Conservation (phyloP, 2,797 vertebrate species). For the Tapirus indicus region DNA sequence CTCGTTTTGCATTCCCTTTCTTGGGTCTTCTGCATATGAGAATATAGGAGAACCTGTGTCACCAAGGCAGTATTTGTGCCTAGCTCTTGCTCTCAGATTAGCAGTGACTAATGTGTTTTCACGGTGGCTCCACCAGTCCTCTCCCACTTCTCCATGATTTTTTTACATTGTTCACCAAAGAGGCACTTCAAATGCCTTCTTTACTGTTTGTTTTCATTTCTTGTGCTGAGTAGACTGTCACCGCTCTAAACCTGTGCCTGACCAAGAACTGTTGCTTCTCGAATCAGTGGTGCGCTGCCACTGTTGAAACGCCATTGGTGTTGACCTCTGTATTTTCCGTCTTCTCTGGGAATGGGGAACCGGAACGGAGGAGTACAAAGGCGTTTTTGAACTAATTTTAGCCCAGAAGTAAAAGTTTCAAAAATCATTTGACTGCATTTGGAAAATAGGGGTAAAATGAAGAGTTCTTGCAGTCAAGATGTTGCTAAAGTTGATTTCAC, state of each 20-base stretch:
- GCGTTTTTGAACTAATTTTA: slow-evolving; percentile 54
- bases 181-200: not conserved
- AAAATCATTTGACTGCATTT: not conserved
- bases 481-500: not conserved
- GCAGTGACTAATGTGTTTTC: slow-evolving; percentile 58
- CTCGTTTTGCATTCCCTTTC: not conserved
- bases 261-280: not conserved
- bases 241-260: not conserved
- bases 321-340: slow-evolving; percentile 39
- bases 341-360: slow-evolving; percentile 30
- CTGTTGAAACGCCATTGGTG: slow-evolving; percentile 48
- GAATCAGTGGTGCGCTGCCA: not conserved
- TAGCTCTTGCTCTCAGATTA: slow-evolving; percentile 47
- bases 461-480: not conserved
- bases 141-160: not conserved
- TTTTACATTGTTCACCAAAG: slow-evolving; percentile 68
- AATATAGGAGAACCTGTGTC: not conserved
- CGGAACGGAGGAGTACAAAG: not conserved
- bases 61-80: slow-evolving; percentile 51
- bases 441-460: not conserved
- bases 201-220: slow-evolving; percentile 57
- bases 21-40: not conserved
- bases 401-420: not conserved
- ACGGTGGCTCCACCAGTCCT: not conserved
- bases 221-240: slow-evolving; percentile 16